These are phyloP conservation scores for Psettodes erumei DNA, from an alignment of 2,113 vertebrate species.

Conservation along the genomic window DNA sequence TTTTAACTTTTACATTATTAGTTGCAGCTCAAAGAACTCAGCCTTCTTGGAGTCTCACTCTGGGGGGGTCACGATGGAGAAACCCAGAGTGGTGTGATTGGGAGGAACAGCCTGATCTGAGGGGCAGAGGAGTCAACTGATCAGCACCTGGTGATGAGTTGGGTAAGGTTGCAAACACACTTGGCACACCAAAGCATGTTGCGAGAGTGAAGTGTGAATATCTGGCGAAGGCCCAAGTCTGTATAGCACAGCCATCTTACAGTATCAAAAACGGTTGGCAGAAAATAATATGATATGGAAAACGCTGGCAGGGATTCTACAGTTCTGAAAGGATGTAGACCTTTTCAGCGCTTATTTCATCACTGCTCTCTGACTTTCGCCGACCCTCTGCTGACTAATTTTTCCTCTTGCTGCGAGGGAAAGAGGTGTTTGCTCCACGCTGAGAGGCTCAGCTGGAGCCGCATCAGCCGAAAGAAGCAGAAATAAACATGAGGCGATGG, in stretches of 20 bases:
- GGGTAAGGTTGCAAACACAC: too few relatives aligned
- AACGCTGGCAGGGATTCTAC: neutral
- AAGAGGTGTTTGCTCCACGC: slow-evolving; percentile 30
- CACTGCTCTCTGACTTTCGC: slow-evolving; percentile 25
- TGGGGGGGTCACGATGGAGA: too few relatives aligned
- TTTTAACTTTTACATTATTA: neutral
- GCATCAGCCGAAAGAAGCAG: neutral
- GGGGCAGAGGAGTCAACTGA: too few relatives aligned
- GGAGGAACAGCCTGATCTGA: too few relatives aligned
- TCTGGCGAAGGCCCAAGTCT: too few relatives aligned
- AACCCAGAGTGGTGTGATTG: too few relatives aligned
- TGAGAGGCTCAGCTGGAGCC: slow-evolving; percentile 42
- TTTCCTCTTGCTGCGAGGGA: slow-evolving; percentile 15
- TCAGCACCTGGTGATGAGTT: too few relatives aligned
- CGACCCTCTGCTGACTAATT: slow-evolving; percentile 31
- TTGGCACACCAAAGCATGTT: too few relatives aligned
- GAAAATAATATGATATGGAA: neutral
- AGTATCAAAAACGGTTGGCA: neutral
- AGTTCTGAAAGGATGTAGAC: neutral
- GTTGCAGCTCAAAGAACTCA: neutral
- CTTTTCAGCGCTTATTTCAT: slow-evolving; percentile 26
- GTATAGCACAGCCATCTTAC: slow-evolving; percentile 1
- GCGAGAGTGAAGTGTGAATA: too few relatives aligned
- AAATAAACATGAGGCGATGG: slow-evolving; percentile 37
- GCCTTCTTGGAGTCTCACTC: too few relatives aligned